Base-by-base conservation (phyloP, 1,140 invertebrate species). In the Matsumurasca onukii region DNA sequence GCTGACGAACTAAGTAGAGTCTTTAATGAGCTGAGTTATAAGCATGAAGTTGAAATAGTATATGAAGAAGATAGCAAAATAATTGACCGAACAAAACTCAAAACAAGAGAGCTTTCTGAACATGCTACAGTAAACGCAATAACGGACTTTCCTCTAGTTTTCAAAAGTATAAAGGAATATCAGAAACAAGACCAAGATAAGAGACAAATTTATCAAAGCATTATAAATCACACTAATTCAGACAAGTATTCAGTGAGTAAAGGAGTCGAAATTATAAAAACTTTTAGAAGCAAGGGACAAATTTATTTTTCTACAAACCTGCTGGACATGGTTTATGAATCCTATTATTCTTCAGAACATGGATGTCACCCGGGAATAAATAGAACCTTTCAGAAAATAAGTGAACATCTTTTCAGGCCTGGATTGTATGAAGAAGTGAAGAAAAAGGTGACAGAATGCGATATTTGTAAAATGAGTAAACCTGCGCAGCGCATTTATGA, bases 111-210 rank as follows among this genome's bases (percentile, higher is more conserved):
- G 39, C 9, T 12, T 12, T 12, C 39, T 45, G n/a, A 45, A 45
- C 9, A 9, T 45, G 39, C 9, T 12, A 45, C 9, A 12, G n/a
- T 45, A 45, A 45, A 45, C n/a, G n/a, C 39, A 45, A 45, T 45
- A 45, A 45, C 39, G n/a, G n/a, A 51, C 24, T 51, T 51, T 22
- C 49, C 49, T 20, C n/a, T 51, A 51, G 49, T 22, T 20, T 51
- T 51, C 24, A 51, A 51, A n/a, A 51, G 49, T 51, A 51, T 51
- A 5, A n/a, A n/a, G n/a, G 49, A 51, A 51, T 20, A 51, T 51
- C 49, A 51, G n/a, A 51, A 51, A 3, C n/a, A 5, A 51, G 49
- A 51, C n/a, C 49, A 17, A 51, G 24, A 51, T 3, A 51, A 20
- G 24, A 51, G n/a, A n/a, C 17, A 51, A 51, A 51, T 51, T 51